Base-by-base conservation (phyloP, 2,888 invertebrate genomes). In the Hartigia nigra region DNA sequence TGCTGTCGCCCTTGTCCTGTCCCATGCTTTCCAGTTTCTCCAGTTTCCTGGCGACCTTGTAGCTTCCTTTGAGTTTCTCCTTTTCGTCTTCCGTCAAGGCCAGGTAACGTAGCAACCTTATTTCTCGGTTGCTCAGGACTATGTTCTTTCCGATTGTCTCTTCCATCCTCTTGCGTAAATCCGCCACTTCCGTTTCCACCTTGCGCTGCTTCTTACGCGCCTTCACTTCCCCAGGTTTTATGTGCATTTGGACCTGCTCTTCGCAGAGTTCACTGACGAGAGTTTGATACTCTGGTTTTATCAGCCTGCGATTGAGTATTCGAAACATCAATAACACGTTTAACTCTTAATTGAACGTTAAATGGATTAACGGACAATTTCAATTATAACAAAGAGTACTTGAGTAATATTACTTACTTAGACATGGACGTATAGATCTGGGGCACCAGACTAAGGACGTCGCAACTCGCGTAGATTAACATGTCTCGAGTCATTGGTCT, bases 21-120 rank as follows among this genome's bases (percentile, higher is more conserved):
- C 95, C 95, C 83, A 95, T 94, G 83, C 95, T 96, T 92, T 97
- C 97, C 82, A 98, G 93, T 92, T 98, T 97, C 89, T 98, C 98
- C 81, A 98, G 92, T 90, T 98, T 98, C 88, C 96, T 96, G 0
- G 98, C 98, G 81, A 98, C 98, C 92, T 98, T 98, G 88, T 97
- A 96, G 77, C 96, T 96, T 69, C 97, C 96, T 91, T 97, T 97
- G 31, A 98, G 92, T 90, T 97, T 97, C 86, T 97, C 97, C 88
- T 97, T 97, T 89, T 98, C 98, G 83, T 97, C 97, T 86, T 98
- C 97, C 31, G 97, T 97, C 77, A 98, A 94, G 88, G 97, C 97
- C 91, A 98, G 94, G 92, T 98, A 97, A 88, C 97, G 95, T 83
- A 98, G 92, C 80, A 98, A 93, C 87, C 98, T 94, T 86, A 98